These are phyloP conservation scores for Falco punctatus DNA, from an alignment of 2,113 vertebrate genomes.

Conservation along the genomic window DNA sequence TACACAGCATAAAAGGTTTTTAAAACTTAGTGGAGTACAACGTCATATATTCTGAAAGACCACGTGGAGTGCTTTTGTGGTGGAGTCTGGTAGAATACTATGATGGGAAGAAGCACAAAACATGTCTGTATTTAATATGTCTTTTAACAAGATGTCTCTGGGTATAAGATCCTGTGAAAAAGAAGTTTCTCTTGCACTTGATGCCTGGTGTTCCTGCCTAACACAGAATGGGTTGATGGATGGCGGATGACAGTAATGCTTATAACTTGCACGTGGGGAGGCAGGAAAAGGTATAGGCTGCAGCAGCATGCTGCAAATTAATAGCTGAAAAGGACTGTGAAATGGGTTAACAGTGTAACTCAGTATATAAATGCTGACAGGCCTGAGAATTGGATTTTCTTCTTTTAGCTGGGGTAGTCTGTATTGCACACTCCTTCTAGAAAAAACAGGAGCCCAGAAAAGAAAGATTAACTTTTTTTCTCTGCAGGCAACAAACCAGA, in stretches of 20 bases:
- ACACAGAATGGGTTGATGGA: accelerated
- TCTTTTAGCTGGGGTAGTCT: neutral
- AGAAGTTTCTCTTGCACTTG: neutral
- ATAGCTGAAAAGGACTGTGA: neutral
- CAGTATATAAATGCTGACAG: neutral
- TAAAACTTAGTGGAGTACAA: neutral
- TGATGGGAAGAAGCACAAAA: neutral
- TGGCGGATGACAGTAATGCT: neutral
- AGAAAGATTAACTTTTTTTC: neutral
- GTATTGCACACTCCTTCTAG: neutral
- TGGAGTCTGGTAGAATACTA: neutral
- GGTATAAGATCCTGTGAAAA: neutral
- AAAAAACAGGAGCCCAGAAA: neutral
- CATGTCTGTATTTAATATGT: neutral
- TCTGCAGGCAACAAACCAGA: neutral
- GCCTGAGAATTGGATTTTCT: neutral
- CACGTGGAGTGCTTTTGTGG: neutral
- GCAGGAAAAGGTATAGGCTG: neutral
- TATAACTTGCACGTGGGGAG: neutral
- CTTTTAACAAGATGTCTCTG: neutral
- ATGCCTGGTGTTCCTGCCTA: neutral
- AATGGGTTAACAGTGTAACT: neutral
- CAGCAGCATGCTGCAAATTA: neutral
- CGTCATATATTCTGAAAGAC: neutral
- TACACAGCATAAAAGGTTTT: neutral